A percentile compares a stretch with the other conserved stretches of the same genome.
Evolutionary conservation across 2,113 vertebrate species (phyloP).

Genomic region (Hemichromis elongatus): DNA sequence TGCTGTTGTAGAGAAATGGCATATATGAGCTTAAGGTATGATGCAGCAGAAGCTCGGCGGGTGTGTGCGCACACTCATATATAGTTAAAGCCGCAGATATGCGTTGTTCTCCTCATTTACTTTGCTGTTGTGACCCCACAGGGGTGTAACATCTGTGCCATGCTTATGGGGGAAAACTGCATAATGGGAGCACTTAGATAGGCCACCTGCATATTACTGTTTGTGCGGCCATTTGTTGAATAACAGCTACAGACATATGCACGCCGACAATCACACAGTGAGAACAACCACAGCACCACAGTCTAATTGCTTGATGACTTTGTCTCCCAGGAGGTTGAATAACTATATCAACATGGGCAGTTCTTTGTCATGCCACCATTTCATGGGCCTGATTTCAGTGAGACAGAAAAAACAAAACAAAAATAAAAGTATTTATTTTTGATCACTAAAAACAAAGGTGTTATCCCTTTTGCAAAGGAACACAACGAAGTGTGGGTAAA

Average conservation of each 20-base stretch:
- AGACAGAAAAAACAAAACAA: neutral
- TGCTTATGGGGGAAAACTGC: constrained; percentile 35
- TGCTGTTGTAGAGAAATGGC: neutral
- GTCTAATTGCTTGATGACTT: constrained; percentile 15
- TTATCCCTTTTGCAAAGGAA: neutral
- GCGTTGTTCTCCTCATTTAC: constrained; percentile 9
- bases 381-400: neutral
- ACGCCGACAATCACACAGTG: neutral
- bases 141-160: constrained; percentile 39
- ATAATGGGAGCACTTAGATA: constrained; percentile 46
- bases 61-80: neutral
- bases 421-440: constrained; percentile 6
- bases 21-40: constrained; percentile 13
- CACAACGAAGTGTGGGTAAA: neutral
- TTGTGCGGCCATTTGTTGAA: constrained; percentile 4
- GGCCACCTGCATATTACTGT: constrained; percentile 42
- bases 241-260: neutral
- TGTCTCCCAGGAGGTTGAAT: constrained; percentile 14
- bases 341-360: constrained; percentile 12
- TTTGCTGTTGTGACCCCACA: constrained; percentile 8
- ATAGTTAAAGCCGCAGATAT: neutral
- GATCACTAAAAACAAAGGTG: neutral
- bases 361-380: neutral
- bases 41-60: neutral
- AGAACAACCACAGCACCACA: neutral